Conservation (phyloP, 1,140 invertebrate genomes). For the Aricia agestis region DNA sequence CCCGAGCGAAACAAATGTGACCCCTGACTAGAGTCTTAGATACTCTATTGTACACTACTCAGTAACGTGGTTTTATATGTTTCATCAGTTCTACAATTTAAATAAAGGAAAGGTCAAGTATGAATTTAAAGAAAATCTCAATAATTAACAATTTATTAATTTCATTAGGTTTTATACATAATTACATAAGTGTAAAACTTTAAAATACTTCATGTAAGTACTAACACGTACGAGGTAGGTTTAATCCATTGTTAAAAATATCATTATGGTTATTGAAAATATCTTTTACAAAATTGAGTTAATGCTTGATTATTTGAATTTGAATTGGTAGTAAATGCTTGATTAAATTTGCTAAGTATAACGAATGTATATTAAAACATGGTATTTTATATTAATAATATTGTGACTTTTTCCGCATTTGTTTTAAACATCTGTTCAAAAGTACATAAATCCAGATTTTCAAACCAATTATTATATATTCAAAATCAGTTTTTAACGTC, state of each 20-base stretch:
- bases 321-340: not conserved
- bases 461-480: no score
- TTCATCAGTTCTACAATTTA: no score
- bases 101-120: no score
- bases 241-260: not conserved
- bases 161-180: not conserved
- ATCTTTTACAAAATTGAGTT: not conserved
- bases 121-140: not conserved
- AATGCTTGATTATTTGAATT: not conserved
- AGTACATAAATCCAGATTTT: no score
- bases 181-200: no score
- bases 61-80: no score
- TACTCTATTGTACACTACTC: no score
- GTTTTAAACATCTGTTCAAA: no score
- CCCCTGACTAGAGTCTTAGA: no score
- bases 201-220: not conserved
- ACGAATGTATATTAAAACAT: not conserved
- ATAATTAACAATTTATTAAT: not conserved
- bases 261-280: not conserved
- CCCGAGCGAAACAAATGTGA: no score
- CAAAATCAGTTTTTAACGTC: no score
- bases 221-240: not conserved
- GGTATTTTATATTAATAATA: not conserved
- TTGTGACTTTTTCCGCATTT: no score
- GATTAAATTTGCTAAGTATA: not conserved